A percentile compares a stretch with the other conserved stretches of the same genome.
Evolutionary conservation across 2,797 vertebrate genomes (phyloP).

Genomic region (Xyrichtys novacula): DNA sequence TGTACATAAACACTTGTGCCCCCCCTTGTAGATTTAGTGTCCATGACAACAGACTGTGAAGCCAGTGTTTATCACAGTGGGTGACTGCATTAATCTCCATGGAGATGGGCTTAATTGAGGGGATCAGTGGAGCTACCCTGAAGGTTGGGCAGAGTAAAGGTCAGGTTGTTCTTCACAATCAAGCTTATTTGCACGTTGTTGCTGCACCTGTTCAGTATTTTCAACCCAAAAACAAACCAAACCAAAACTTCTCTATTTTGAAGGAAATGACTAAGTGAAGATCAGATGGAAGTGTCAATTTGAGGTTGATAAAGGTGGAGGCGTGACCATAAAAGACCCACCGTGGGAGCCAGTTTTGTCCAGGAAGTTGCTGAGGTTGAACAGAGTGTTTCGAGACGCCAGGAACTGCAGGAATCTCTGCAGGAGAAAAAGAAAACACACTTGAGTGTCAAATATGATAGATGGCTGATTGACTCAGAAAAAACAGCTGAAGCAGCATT

Average conservation of each 20-base stretch:
- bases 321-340: conserved; percentile 73
- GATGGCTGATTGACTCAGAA: not conserved
- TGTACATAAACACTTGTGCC: conserved; percentile 5
- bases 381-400: conserved; percentile 97
- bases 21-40: conserved; percentile 5
- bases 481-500: not conserved
- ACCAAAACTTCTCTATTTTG: too few species aligned
- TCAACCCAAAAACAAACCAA: too few species aligned
- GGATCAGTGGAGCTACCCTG: not conserved
- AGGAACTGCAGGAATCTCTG: conserved; percentile 98
- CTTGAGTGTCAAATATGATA: not conserved
- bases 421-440: conserved; percentile 52
- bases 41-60: conserved; percentile 34
- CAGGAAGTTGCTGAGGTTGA: conserved; percentile 99
- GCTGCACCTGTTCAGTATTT: not conserved
- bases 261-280: not conserved
- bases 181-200: not conserved
- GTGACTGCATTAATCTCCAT: conserved; percentile 38
- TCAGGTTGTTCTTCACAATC: not conserved
- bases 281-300: not conserved
- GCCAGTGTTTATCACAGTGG: conserved; percentile 45
- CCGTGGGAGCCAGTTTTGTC: conserved; percentile 99
- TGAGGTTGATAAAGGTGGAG: not conserved
- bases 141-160: not conserved
- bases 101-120: conserved; percentile 44